Base-by-base conservation (phyloP, 2,888 invertebrate genomes). In the Andrena minutula region DNA sequence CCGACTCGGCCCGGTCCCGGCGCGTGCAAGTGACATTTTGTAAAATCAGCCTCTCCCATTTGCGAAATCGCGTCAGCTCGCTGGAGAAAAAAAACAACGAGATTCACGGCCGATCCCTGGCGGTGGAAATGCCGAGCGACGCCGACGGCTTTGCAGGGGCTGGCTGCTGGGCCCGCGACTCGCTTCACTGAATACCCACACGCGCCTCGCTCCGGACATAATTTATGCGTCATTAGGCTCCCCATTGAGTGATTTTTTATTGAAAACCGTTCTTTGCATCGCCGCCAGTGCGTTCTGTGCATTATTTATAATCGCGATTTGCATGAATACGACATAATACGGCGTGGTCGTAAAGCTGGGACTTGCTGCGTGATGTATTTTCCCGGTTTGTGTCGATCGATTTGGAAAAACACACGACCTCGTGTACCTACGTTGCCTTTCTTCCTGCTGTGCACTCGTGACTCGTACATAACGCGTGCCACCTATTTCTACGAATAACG, bases 11-110 rank as follows among this genome's bases (percentile, higher is more conserved):
- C 10, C 56, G 23, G 30, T 16, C 61, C 12, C 35, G 76, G 30
- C 79, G 73, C 84, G 77, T 77, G 84, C 77, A 65, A 78, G 65
- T 84, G 84, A 85, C 84, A 71, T 85, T 85, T 85, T 81, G 84
- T 69, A 74, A 81, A 84, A 80, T 83, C 79, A 77, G 64, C 23
- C 70, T 69, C 68, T 41, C 53, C 30, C 60, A 64, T 73, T 71
- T 53, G 56, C 69, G 79, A 79, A 69, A 78, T 71, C 78, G 70
- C 56, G 78, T 23, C 73, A 26, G 41, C 72, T 0, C 53, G 35
- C 16, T 26, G 16, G 47, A 63, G 28, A 20, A 32, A 7, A 7
- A 6, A 16, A 56, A 26, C 51, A 65, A 53, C 10, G 30, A 66
- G 66, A 65, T 49, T 26, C 71, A 12, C 51, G 26, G 35, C n/a